Conservation (phyloP, 2,888 invertebrate species). For the Allolobophora icterica region DNA sequence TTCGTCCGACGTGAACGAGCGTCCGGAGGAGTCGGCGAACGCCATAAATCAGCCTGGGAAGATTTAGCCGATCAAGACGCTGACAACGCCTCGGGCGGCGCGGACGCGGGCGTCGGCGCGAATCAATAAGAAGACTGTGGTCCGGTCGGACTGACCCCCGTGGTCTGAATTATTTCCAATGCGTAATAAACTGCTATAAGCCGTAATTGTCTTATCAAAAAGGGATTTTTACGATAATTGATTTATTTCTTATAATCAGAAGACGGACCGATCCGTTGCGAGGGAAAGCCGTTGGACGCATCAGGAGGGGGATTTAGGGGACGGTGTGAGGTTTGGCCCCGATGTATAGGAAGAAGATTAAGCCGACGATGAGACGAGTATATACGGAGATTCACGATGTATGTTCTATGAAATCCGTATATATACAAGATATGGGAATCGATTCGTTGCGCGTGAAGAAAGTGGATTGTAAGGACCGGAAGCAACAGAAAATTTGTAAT, state of each 20-base stretch:
- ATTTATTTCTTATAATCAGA: slow-evolving; percentile 31
- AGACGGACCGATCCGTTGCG: background rate
- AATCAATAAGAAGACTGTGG: background rate
- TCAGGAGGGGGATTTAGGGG: background rate
- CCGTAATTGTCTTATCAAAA: slow-evolving; percentile 21
- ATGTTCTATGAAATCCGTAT: background rate
- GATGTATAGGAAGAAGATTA: background rate
- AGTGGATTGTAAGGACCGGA: background rate
- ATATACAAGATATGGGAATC: background rate
- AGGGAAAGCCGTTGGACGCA: background rate
- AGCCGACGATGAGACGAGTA: background rate
- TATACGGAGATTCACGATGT: background rate
- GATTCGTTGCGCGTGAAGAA: no score
- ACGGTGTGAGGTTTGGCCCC: background rate
- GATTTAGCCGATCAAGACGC: slow-evolving; percentile 24
- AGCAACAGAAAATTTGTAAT: background rate
- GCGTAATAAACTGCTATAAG: slow-evolving; percentile 31
- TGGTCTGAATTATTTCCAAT: slow-evolving; percentile 32
- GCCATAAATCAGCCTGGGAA: background rate
- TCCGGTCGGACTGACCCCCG: background rate
- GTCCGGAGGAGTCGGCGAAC: background rate
- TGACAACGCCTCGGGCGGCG: background rate
- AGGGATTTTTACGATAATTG: slow-evolving; percentile 33
- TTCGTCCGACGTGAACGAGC: background rate
- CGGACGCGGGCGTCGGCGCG: background rate